Percentiles rank a stretch among this genome's conserved stretches.
Conservation (phyloP, 2,888 invertebrate genomes). For the Orthosia cruda region DNA sequence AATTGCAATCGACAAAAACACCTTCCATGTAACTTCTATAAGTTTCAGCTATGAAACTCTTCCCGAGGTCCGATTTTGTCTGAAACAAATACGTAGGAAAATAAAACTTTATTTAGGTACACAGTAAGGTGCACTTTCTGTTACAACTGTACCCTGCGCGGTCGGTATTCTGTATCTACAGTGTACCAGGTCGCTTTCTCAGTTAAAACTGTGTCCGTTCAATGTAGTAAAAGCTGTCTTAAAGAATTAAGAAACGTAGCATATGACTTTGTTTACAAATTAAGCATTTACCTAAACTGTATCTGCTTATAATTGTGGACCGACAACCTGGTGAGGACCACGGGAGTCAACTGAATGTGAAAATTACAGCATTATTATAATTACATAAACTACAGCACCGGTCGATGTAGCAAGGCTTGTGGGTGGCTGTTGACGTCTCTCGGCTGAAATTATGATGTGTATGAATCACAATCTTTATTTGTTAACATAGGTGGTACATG, state of each 20-base stretch:
- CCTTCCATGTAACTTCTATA: constrained; percentile 17
- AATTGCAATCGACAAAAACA: constrained; percentile 22
- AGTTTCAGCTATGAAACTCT: constrained; percentile 47
- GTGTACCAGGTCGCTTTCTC: constrained; percentile 17
- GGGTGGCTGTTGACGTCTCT: no score
- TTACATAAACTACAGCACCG: no score
- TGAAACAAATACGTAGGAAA: constrained; percentile 45
- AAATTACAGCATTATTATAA: no score
- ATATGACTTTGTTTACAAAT: constrained; percentile 8
- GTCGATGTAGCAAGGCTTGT: no score
- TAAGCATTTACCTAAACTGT: no score
- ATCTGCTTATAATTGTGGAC: no score
- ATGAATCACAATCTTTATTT: no score
- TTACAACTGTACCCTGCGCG: constrained; percentile 35
- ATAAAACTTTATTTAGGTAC: constrained; percentile 48
- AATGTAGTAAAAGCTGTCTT: constrained; percentile 12
- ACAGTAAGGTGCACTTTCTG: constrained; percentile 44
- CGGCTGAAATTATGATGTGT: no score
- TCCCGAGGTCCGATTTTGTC: constrained; percentile 16
- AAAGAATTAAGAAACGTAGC: neutral
- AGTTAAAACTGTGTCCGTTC: constrained; percentile 3
- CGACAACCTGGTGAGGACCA: no score
- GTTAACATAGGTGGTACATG: no score
- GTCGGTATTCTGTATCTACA: neutral
- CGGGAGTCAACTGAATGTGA: no score